A percentile compares a stretch with the other conserved stretches of the same genome.
phyloP scores from a whole-genome alignment of 2,113 vertebrate species.

The Festucalex cinctus region DNA sequence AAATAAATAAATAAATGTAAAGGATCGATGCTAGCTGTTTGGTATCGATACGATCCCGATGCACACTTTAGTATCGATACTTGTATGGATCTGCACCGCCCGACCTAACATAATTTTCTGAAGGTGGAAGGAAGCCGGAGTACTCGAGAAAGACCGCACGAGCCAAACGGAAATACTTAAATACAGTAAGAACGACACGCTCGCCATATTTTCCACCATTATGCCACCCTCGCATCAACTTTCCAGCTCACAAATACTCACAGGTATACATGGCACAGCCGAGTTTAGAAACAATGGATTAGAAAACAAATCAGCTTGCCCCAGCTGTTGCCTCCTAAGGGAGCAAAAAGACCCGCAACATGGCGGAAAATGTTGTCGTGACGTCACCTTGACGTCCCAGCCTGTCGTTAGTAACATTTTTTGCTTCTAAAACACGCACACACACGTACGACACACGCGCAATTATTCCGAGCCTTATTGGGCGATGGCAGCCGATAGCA shows the following conservation, averaged over 20 bases:
- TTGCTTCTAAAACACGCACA: not conserved
- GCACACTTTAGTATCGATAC: too few species aligned
- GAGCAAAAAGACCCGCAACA: conserved; percentile 14
- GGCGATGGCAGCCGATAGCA: conserved; percentile 31
- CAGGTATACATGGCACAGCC: conserved; percentile 25
- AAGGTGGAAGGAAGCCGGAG: too few species aligned
- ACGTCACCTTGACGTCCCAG: too few species aligned
- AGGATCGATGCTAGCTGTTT: too few species aligned
- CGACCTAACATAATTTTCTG: too few species aligned
- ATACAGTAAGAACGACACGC: not conserved
- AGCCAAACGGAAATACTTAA: too few species aligned
- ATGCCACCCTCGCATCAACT: not conserved
- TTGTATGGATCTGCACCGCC: too few species aligned
- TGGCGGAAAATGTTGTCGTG: conserved; percentile 6
- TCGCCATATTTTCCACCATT: not conserved
- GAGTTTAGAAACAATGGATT: conserved; percentile 19
- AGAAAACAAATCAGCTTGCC: conserved; percentile 57
- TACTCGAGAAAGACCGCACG: too few species aligned
- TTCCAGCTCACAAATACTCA: not conserved
- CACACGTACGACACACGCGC: not conserved
- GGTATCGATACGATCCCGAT: too few species aligned
- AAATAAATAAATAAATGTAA: too few species aligned
- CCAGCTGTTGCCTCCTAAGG: conserved; percentile 37
- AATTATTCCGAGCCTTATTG: conserved; percentile 22
- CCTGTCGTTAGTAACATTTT: too few species aligned